Conservation (phyloP, 2,888 invertebrate genomes). For the Lamellibrachia satsuma region DNA sequence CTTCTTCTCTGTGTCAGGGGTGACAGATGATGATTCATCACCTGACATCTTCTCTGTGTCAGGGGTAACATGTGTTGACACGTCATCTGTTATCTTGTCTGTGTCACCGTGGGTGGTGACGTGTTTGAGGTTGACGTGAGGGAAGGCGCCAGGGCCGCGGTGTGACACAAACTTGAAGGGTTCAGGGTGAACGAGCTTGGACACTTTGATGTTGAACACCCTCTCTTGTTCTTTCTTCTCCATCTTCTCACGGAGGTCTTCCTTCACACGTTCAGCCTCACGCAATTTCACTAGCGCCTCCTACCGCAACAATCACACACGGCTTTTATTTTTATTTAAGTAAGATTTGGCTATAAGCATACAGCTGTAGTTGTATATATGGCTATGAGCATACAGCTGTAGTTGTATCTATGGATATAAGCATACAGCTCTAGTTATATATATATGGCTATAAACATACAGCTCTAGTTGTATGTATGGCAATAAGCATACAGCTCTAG, state of each 20-base stretch:
- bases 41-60: background rate
- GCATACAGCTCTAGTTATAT: too few species aligned
- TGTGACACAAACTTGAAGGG: background rate
- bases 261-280: background rate
- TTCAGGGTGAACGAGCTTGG: slow-evolving; percentile 9
- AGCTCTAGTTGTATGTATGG: too few species aligned
- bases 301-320: background rate
- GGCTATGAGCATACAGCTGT: too few species aligned
- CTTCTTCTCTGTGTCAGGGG: too few species aligned
- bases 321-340: too few species aligned
- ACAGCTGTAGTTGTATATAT: too few species aligned
- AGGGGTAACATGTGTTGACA: background rate
- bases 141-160: background rate
- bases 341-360: too few species aligned
- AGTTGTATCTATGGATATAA: too few species aligned
- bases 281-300: background rate
- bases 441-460: too few species aligned
- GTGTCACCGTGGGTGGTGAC: background rate
- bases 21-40: background rate
- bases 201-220: background rate
- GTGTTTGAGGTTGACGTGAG: background rate
- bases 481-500: too few species aligned
- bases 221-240: background rate
- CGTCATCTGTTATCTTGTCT: background rate
- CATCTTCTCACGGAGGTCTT: background rate